These are phyloP conservation scores for Drosophila parvula DNA, from an alignment of 1,140 invertebrate species.

Conservation along the genomic window DNA sequence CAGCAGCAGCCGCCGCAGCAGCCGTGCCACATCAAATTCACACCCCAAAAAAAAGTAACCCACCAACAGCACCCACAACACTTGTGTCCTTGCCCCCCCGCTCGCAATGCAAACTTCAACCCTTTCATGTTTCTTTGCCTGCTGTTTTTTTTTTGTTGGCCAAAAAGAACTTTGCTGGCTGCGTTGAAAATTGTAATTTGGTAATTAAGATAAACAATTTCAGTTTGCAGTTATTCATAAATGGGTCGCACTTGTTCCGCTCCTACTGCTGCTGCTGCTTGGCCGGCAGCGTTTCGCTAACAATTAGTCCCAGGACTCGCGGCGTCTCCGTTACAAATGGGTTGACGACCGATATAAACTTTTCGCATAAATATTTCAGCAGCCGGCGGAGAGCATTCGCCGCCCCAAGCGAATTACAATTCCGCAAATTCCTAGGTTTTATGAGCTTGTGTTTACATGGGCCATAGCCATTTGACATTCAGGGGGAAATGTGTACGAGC, in stretches of 20 bases:
- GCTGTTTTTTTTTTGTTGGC: conserved; percentile 14
- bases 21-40: conserved; percentile 30
- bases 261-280: no score
- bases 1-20: conserved; percentile 16
- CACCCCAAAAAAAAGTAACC: conserved; percentile 7
- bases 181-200: conserved; percentile 81
- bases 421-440: conserved; percentile 54
- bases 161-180: conserved; percentile 61
- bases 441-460: conserved; percentile 72
- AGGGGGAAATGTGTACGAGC: conserved; percentile 16
- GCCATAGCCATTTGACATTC: conserved; percentile 42
- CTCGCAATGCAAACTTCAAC: conserved; percentile 42
- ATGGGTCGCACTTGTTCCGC: neutral
- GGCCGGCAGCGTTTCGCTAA: conserved; percentile 23
- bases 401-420: conserved; percentile 42
- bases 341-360: conserved; percentile 68
- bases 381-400: conserved; percentile 5
- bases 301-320: conserved; percentile 47
- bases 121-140: conserved; percentile 48
- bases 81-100: neutral
- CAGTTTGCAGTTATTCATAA: conserved; percentile 73
- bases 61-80: conserved; percentile 2
- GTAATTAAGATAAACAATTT: conserved; percentile 83
- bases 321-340: conserved; percentile 41
- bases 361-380: conserved; percentile 76